Evolutionary conservation across 2,797 vertebrate species (phyloP), one percentile per base, ranked within the genome.

Genomic region (Coreius guichenoti): DNA sequence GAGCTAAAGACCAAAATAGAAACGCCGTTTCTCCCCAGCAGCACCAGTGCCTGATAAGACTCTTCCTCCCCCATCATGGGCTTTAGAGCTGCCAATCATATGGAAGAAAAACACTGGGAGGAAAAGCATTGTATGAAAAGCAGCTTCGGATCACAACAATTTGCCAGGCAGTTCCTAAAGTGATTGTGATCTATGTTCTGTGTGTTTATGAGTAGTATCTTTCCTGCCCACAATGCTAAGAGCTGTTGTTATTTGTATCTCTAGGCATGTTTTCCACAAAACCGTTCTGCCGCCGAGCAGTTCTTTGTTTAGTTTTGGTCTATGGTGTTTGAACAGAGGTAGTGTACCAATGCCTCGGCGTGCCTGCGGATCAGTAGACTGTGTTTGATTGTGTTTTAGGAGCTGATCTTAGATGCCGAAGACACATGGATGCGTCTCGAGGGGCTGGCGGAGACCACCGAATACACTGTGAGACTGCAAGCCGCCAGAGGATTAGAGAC

Each of bases 341-440:
- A 23, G 58, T 61, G 19, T 49, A 36, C 14, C 29, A 67, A 65
- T 68, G 47, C 61, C n/a, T 61, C 9, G 4, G 26, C 17, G 67
- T 70, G 58, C 70, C 29, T 82, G 49, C 67, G 21, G 16, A 75
- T 82, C 26, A 51, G 16, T 61, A 51, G 49, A 47, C 16, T 84
- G 26, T 68, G 67, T 81, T 54, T 81, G 26, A 7, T 85, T 54
- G 26, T 16, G 67, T 84, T 87, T 19, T 90, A 99, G 98, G 98
- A 99, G 94, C 93, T 99, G 93, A 99, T 99, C 69, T 95, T 99
- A 68, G 98, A 99, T 86, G 96, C 98, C 0, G 98, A 99, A 85
- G 98, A 99, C 92, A 99, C 97, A 0, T 99, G 98, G 98, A 98
- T 99, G 87, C 97, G 97, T 6, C 90, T 99, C 81, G 98, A 99